A percentile compares a stretch with the other conserved stretches of the same genome.
Conservation (phyloP, 2,113 vertebrate species). For the Notothenia coriiceps region DNA sequence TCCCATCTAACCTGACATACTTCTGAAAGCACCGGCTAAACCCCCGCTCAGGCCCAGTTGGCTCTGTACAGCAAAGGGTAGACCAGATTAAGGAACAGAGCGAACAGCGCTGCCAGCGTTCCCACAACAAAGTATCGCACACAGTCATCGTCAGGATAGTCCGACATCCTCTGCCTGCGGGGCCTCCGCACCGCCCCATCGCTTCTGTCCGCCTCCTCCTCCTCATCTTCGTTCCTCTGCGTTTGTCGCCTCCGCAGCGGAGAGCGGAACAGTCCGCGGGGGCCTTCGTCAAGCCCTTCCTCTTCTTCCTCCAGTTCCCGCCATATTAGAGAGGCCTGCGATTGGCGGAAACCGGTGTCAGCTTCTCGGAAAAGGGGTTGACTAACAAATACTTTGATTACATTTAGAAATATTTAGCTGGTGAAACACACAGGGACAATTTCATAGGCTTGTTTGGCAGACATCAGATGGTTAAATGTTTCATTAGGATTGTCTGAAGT, state of each 20-base stretch:
- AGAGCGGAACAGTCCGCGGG: slow-evolving; percentile 79
- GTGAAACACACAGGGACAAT: background rate
- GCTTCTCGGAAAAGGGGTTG: slow-evolving; percentile 85
- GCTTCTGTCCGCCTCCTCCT: slow-evolving; percentile 61
- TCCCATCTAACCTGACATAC: background rate
- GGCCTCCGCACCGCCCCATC: slow-evolving; percentile 47
- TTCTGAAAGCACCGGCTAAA: background rate
- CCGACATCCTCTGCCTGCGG: slow-evolving; percentile 75
- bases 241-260: slow-evolving; percentile 67
- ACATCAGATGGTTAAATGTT: background rate
- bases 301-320: slow-evolving; percentile 98
- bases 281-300: slow-evolving; percentile 77
- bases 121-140: slow-evolving; percentile 93
- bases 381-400: slow-evolving; percentile 66
- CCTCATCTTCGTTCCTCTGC: slow-evolving; percentile 63
- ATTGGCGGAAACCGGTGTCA: slow-evolving; percentile 98
- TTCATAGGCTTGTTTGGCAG: background rate
- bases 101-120: slow-evolving; percentile 91
- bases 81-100: slow-evolving; percentile 91
- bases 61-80: slow-evolving; percentile 90
- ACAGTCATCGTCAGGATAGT: slow-evolving; percentile 90
- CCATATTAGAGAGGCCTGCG: slow-evolving; percentile 99
- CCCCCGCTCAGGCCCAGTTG: slow-evolving; percentile 82
- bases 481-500: too few relatives aligned
- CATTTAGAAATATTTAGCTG: slow-evolving; percentile 2